These are phyloP conservation scores for Pseudochirops corinnae DNA, from an alignment of 2,797 vertebrate genomes.

Conservation along the genomic window DNA sequence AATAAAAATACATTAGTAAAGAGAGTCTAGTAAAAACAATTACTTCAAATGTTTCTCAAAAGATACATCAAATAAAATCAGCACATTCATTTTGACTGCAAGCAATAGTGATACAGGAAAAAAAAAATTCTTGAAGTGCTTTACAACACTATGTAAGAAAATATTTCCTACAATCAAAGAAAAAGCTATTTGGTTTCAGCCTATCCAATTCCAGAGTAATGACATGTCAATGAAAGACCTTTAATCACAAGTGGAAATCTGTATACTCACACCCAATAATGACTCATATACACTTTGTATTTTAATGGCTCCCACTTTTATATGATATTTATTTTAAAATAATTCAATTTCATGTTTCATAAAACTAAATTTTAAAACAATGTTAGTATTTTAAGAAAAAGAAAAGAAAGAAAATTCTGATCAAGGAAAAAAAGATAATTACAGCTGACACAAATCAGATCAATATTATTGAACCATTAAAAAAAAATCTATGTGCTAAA, in stretches of 20 bases:
- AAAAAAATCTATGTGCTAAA: constrained; percentile 57
- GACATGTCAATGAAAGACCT: constrained; percentile 47
- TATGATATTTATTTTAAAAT: constrained; percentile 76
- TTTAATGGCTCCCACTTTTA: constrained; percentile 77
- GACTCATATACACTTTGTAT: constrained; percentile 65
- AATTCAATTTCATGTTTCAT: constrained; percentile 72
- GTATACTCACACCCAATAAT: constrained; percentile 41
- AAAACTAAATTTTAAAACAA: constrained; percentile 75
- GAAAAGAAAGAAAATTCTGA: not conserved
- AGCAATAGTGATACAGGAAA: not conserved
- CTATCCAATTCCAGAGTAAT: constrained; percentile 24
- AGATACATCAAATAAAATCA: not conserved
- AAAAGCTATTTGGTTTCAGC: constrained; percentile 49
- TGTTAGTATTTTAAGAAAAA: constrained; percentile 65
- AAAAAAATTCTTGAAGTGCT: not conserved
- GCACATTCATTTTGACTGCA: not conserved
- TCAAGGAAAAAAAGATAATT: constrained; percentile 40
- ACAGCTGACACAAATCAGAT: constrained; percentile 61
- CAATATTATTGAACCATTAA: constrained; percentile 60
- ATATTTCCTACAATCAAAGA: constrained; percentile 37
- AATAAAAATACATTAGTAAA: constrained; percentile 29
- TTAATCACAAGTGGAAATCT: constrained; percentile 65
- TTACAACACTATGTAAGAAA: accelerated
- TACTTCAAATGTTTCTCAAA: constrained; percentile 46
- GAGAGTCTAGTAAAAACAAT: not conserved